Evolutionary conservation across 2,888 invertebrate species (phyloP).

Genomic region (Abrostola tripartita): DNA sequence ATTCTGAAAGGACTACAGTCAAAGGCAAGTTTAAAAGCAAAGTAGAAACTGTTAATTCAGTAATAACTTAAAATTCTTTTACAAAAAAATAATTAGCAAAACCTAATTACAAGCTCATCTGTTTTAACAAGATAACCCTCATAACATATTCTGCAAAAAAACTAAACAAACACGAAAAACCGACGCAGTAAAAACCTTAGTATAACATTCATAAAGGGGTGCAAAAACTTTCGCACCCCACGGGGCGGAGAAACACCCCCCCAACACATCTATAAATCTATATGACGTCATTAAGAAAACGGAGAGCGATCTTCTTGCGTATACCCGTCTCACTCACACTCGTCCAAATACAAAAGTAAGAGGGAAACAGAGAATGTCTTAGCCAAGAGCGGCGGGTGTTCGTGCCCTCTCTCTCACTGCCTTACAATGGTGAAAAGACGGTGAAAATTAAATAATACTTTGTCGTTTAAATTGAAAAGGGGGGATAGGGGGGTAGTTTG

Average conservation of each 20-base stretch:
- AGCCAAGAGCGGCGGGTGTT: constrained; percentile 69
- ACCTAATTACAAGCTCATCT: constrained; percentile 14
- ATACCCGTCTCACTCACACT: constrained; percentile 74
- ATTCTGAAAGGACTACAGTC: no score
- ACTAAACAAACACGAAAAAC: constrained; percentile 53
- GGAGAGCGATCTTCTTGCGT: constrained; percentile 79
- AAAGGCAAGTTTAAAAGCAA: no score
- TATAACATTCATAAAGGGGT: constrained; percentile 76
- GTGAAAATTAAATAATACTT: constrained; percentile 88
- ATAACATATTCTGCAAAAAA: constrained; percentile 21
- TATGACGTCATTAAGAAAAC: constrained; percentile 87
- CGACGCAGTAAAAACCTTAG: constrained; percentile 55
- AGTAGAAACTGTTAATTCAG: no score
- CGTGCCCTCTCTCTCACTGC: constrained; percentile 73
- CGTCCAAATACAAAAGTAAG: constrained; percentile 61
- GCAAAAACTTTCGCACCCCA: constrained; percentile 79
- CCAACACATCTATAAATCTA: constrained; percentile 85
- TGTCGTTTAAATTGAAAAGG: constrained; percentile 86
- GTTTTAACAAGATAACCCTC: constrained; percentile 27
- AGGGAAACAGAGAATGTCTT: constrained; percentile 76
- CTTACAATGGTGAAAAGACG: constrained; percentile 88
- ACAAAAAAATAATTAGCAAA: constrained; percentile 5
- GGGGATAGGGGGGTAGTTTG: constrained; percentile 74
- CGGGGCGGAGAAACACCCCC: constrained; percentile 64
- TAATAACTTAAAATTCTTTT: no score